These are phyloP conservation scores for Epizoanthus illoricatus DNA, from an alignment of 92 coral and sea anemone genomes.

Conservation along the genomic window DNA sequence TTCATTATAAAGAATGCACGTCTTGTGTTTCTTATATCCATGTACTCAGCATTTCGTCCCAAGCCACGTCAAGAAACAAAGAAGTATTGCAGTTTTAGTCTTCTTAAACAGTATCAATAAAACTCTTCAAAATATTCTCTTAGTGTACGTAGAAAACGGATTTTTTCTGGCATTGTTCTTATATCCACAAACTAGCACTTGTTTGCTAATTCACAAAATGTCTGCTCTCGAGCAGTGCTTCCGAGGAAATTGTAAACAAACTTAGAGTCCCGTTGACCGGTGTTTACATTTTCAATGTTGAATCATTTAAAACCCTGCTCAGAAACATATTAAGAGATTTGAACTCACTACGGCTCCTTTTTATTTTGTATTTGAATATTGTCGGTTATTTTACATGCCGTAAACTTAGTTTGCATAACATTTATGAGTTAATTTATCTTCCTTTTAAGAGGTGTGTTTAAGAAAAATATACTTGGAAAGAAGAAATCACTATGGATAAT, in stretches of 20 bases:
- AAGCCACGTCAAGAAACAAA: too few species aligned
- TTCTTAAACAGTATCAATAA: too few species aligned
- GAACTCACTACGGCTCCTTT: too few species aligned
- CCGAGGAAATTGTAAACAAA: not conserved
- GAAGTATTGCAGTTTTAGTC: too few species aligned
- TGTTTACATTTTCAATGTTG: not conserved
- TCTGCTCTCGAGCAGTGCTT: not conserved
- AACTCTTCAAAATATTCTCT: too few species aligned
- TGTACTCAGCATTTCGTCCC: not conserved
- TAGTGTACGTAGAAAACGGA: too few species aligned
- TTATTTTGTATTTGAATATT: too few species aligned
- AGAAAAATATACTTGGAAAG: constrained; percentile 17
- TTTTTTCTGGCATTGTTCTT: too few species aligned
- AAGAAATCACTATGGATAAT: constrained; percentile 23
- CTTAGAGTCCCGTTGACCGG: not conserved
- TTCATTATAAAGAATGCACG: not conserved
- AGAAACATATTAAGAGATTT: too few species aligned
- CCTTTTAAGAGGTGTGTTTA: constrained; percentile 5
- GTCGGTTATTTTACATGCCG: too few species aligned
- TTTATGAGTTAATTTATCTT: not conserved
- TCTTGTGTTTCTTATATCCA: not conserved
- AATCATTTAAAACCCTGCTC: too few species aligned
- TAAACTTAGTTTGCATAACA: constrained; percentile 2
- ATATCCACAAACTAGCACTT: not conserved
- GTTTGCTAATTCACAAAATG: not conserved